phyloP scores from a whole-genome alignment of 1,140 invertebrate genomes.

The Ephestia elutella region DNA sequence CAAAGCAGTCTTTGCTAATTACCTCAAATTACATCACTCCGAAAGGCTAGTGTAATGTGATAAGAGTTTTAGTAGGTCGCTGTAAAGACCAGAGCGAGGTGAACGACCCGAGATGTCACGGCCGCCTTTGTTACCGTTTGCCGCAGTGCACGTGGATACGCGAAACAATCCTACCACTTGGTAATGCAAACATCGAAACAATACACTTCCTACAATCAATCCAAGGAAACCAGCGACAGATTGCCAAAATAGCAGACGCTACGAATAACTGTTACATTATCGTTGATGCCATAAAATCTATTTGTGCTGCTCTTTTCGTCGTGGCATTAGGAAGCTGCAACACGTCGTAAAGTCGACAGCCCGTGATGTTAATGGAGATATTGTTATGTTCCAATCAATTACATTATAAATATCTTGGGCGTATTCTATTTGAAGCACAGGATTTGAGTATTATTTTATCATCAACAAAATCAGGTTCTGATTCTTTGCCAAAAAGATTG shows the following conservation, averaged over 20 bases:
- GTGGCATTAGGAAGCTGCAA: background rate
- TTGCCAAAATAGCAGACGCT: background rate
- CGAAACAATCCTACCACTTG: conserved; percentile 15
- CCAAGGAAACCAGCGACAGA: background rate
- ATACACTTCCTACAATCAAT: background rate
- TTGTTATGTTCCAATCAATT: too few relatives aligned
- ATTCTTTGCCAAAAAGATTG: too few relatives aligned
- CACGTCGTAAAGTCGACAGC: too few relatives aligned
- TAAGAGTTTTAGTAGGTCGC: conserved; percentile 40
- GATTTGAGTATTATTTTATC: too few relatives aligned
- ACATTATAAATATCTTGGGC: too few relatives aligned
- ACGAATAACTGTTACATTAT: background rate
- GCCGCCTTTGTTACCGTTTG: conserved; percentile 23
- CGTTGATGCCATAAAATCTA: background rate
- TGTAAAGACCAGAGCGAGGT: conserved; percentile 56
- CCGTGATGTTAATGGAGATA: too few relatives aligned
- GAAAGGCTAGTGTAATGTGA: conserved; percentile 9
- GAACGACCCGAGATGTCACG: conserved; percentile 61
- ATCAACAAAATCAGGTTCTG: too few relatives aligned
- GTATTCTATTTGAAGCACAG: too few relatives aligned
- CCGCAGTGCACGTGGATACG: conserved; percentile 3
- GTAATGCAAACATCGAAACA: conserved; percentile 8
- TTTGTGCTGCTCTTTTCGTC: background rate
- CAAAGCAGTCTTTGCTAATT: background rate
- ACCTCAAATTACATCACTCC: background rate